phyloP scores from a whole-genome alignment of 2,888 invertebrate species.

The Phengaris arion region DNA sequence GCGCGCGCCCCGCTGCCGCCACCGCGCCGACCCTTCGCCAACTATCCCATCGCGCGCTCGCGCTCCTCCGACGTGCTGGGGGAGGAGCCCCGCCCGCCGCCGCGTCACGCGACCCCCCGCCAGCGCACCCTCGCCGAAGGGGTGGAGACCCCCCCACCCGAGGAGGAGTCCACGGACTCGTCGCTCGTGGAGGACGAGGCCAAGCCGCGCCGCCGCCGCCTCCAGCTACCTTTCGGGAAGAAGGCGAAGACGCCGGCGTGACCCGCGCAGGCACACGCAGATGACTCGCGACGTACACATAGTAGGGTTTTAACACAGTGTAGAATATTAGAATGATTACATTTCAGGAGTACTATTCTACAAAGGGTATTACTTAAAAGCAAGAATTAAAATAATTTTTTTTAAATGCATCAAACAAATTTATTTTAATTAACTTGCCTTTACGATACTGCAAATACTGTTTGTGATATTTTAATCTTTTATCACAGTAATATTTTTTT shows the following conservation, averaged over 20 bases:
- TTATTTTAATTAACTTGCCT: neutral
- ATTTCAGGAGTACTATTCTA: neutral
- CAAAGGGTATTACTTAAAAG: neutral
- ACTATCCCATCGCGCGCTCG: slow-evolving; percentile 52
- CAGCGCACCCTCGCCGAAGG: slow-evolving; percentile 40
- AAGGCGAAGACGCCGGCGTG: slow-evolving; percentile 79
- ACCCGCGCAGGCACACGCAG: slow-evolving; percentile 44
- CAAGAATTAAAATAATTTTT: neutral
- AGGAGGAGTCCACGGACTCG: slow-evolving; percentile 87
- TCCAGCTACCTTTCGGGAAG: slow-evolving; percentile 82
- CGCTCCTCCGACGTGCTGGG: slow-evolving; percentile 54
- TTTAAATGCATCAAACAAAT: neutral
- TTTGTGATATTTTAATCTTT: neutral
- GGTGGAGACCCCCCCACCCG: slow-evolving; percentile 64
- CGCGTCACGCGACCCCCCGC: slow-evolving; percentile 47
- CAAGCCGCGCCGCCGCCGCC: slow-evolving; percentile 80
- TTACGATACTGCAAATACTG: neutral
- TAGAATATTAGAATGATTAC: neutral
- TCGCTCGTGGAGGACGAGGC: slow-evolving; percentile 83
- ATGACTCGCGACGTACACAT: slow-evolving; percentile 43
- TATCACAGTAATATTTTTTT: neutral
- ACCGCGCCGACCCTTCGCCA: slow-evolving; percentile 43
- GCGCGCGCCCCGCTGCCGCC: slow-evolving; percentile 40
- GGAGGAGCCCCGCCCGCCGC: slow-evolving; percentile 55
- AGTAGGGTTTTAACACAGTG: slow-evolving; percentile 21